Evolutionary conservation across 2,797 vertebrate species (phyloP), one percentile per base, ranked within the genome.

Genomic region (Darevskia mixta): DNA sequence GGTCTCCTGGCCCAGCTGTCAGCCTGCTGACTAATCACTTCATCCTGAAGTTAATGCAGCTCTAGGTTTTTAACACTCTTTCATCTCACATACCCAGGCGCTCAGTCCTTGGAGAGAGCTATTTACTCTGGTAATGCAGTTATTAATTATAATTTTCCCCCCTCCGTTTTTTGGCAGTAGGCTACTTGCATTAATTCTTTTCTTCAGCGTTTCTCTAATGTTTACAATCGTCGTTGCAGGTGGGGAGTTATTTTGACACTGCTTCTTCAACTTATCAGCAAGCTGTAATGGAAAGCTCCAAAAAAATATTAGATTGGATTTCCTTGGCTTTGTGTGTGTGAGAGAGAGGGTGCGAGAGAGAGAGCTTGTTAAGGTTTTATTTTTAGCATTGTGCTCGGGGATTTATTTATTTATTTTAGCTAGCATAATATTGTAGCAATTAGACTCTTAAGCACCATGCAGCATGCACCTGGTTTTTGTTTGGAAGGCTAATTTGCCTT

Each of bases 11-110:
- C 90, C 85, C 93, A 95, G 91, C 94, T 95, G 95, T 95, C 94
- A 92, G 85, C 66, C 90, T 94, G 92, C 95, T 96, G 95, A 96
- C 87, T 94, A 93, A 96, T 95, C 95, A 90, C 94, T 96, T 95
- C 89, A 93, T 92, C 86, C 93, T 87, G 89, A 91, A 4, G 0
- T 90, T 94, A 94, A 93, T 88, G 89, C 93, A 92, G 86, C 92
- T 90, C 83, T 86, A 90, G 94, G 85, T 95, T 93, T 94, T 13
- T 90, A 88, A 91, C 76, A 76, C 82, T 82, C 88, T 93, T 94
- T 91, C 87, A 85, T 94, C 85, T 92, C 89, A 82, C 86, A 87
- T 79, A 83, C 43, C 67, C 73, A 0, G 0, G 87, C 79, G 87
- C 82, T 80, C 0, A 7, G 82, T 27, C 58, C 83, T 80, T 82